These are phyloP conservation scores for Verasper variegatus DNA, from an alignment of 2,113 vertebrate species.

Conservation along the genomic window DNA sequence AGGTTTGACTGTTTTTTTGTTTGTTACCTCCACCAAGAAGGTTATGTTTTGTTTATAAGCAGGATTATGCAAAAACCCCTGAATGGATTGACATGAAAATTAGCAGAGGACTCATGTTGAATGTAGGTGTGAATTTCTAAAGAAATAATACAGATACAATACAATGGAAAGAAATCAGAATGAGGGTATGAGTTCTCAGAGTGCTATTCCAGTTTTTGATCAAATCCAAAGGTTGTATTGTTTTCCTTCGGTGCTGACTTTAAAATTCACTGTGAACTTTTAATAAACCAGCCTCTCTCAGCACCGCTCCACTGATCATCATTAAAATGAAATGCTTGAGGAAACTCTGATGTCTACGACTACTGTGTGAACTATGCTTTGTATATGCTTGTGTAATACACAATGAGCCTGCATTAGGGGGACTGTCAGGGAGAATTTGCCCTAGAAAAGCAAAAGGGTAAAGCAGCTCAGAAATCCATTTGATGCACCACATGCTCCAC, in stretches of 20 bases:
- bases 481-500: constrained; percentile 66
- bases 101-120: no score
- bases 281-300: background rate
- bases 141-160: no score
- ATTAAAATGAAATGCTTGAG: constrained; percentile 53
- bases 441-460: constrained; percentile 54
- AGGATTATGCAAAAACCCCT: no score
- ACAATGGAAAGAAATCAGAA: no score
- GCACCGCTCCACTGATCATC: constrained; percentile 16
- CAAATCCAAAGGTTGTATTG: background rate
- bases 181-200: no score
- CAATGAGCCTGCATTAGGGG: constrained; percentile 48
- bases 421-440: constrained; percentile 40
- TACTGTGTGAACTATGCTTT: constrained; percentile 23
- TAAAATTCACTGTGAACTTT: constrained; percentile 2
- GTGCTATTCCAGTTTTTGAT: no score
- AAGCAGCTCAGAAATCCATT: constrained; percentile 69
- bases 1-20: no score
- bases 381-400: constrained; percentile 42
- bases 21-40: no score
- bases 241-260: background rate
- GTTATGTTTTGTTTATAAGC: no score
- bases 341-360: background rate
- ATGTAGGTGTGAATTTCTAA: no score
- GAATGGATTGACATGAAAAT: no score